A percentile compares a stretch with the other conserved stretches of the same genome.
Conservation (phyloP, 2,113 vertebrate genomes). For the Dasyornis broadbenti region DNA sequence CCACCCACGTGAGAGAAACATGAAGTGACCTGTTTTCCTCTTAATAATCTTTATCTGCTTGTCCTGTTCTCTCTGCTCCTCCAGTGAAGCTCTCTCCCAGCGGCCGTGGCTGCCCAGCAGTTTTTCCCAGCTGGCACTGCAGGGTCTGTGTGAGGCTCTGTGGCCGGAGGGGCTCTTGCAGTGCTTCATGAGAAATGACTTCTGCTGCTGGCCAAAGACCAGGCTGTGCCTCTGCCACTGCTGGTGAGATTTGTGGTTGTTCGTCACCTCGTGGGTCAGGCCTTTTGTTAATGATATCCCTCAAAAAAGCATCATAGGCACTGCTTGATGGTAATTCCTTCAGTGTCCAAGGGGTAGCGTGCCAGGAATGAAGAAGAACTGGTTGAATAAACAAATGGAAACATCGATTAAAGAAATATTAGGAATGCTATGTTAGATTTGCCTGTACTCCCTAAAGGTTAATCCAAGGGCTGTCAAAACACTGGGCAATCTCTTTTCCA, state of each 20-base stretch:
- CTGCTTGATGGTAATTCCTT: not conserved
- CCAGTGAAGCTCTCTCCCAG: not conserved
- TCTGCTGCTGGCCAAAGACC: not conserved
- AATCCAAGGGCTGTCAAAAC: not conserved
- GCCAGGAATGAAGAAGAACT: not conserved
- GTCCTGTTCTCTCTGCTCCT: not conserved
- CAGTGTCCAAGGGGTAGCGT: not conserved
- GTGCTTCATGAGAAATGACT: not conserved
- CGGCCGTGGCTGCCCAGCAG: fast-evolving
- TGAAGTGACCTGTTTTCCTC: not conserved
- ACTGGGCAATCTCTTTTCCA: not conserved
- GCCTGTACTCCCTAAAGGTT: not conserved
- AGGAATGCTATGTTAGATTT: not conserved
- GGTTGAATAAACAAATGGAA: not conserved
- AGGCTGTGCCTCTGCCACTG: not conserved
- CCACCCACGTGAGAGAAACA: not conserved
- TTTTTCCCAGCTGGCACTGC: not conserved
- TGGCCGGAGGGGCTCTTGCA: not conserved
- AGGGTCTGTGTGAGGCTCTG: too few relatives aligned
- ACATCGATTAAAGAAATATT: not conserved
- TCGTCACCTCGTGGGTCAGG: constrained; percentile 8
- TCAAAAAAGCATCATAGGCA: not conserved
- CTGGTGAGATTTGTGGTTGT: not conserved
- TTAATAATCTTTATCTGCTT: not conserved
- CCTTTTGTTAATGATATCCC: not conserved